phyloP scores from a whole-genome alignment of 2,888 invertebrate species.

The Spialia ferax region DNA sequence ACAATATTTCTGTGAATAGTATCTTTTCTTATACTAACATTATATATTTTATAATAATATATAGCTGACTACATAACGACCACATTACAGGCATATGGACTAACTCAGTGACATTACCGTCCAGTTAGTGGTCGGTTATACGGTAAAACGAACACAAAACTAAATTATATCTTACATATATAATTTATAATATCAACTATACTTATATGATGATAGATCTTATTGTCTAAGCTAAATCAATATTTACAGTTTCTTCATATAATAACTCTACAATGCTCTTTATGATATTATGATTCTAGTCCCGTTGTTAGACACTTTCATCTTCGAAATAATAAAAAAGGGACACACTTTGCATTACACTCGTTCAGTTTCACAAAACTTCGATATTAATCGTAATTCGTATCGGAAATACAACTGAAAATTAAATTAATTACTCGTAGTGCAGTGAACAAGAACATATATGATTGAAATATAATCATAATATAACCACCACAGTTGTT shows the following conservation, averaged over 20 bases:
- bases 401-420: not conserved
- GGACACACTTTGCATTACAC: not conserved
- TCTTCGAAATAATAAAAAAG: not conserved
- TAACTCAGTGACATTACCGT: not conserved
- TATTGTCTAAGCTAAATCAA: constrained; percentile 61
- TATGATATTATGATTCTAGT: constrained; percentile 56
- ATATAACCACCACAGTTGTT: no score
- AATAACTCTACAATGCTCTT: constrained; percentile 46
- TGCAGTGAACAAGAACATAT: not conserved
- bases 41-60: constrained; percentile 66
- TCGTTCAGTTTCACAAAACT: not conserved
- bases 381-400: not conserved
- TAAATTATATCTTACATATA: constrained; percentile 76
- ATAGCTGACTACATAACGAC: constrained; percentile 67
- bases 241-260: constrained; percentile 70
- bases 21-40: constrained; percentile 70
- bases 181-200: constrained; percentile 61
- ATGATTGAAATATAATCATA: no score
- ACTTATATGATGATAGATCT: constrained; percentile 68
- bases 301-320: constrained; percentile 6
- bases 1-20: constrained; percentile 70
- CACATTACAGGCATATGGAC: constrained; percentile 14
- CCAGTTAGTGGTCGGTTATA: constrained; percentile 50
- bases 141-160: constrained; percentile 79
- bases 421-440: not conserved